These are phyloP conservation scores for Oeneis ivallda DNA, from an alignment of 2,888 invertebrate species.

Conservation along the genomic window DNA sequence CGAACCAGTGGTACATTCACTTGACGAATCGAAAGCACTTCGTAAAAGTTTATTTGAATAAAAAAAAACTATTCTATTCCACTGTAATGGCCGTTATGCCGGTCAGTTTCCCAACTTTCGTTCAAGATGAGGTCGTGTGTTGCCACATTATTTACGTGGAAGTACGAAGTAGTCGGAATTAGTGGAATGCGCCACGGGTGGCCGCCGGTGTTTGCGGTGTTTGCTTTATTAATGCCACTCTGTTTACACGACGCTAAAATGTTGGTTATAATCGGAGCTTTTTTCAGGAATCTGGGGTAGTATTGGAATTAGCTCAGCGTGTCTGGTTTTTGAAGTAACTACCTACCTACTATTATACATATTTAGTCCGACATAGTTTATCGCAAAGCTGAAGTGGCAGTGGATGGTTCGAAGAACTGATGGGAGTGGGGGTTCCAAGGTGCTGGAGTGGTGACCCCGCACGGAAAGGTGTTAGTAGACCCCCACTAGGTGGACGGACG, in stretches of 20 bases:
- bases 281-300: conserved; percentile 8
- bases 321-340: background rate
- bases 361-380: too few relatives aligned
- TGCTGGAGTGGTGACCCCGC: too few relatives aligned
- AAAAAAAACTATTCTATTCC: too few relatives aligned
- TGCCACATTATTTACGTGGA: conserved; percentile 15
- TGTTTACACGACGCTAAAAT: conserved; percentile 27
- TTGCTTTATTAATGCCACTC: conserved; percentile 38
- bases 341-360: too few relatives aligned
- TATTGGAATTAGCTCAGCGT: background rate
- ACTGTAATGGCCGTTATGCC: background rate
- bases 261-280: conserved; percentile 5
- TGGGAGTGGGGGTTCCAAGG: too few relatives aligned
- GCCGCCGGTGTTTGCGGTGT: conserved; percentile 27
- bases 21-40: too few relatives aligned
- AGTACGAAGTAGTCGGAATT: background rate
- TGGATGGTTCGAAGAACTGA: too few relatives aligned
- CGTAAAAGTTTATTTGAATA: too few relatives aligned
- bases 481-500: too few relatives aligned
- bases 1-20: too few relatives aligned
- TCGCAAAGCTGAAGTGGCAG: too few relatives aligned
- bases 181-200: conserved; percentile 1
- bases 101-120: conserved; percentile 13
- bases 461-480: too few relatives aligned
- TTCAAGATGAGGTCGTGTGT: background rate